Percentiles rank a stretch among this genome's conserved stretches.
phyloP scores from a whole-genome alignment of 1,140 invertebrate species.

The Chlorops oryzae region DNA sequence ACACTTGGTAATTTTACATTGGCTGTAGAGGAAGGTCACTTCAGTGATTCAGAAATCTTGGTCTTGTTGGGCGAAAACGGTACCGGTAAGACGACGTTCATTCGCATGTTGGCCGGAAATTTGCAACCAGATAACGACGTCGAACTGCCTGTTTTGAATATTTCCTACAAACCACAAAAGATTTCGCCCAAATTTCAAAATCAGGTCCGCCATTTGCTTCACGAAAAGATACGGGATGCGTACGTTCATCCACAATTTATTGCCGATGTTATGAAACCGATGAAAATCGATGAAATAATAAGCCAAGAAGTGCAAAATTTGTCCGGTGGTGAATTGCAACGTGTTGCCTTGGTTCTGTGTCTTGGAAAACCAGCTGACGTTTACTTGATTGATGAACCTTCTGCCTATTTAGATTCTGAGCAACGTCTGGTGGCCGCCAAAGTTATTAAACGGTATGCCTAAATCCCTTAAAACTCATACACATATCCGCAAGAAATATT shows the following conservation, averaged over 20 bases:
- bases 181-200: constrained; percentile 97
- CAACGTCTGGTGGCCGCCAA: constrained; percentile 99
- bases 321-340: constrained; percentile 98
- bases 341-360: constrained; percentile 92
- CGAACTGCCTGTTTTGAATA: constrained; percentile 86
- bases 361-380: constrained; percentile 98
- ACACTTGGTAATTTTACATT: constrained; percentile 81
- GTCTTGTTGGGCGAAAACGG: constrained; percentile 98
- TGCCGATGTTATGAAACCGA: constrained; percentile 98
- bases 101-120: constrained; percentile 95
- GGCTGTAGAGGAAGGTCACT: constrained; percentile 81
- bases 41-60: constrained; percentile 99
- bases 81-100: constrained; percentile 99
- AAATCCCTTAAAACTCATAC: background rate
- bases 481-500: background rate
- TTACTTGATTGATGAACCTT: constrained; percentile 98
- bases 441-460: constrained; percentile 86
- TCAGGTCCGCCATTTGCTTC: constrained; percentile 82
- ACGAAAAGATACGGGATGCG: constrained; percentile 95
- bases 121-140: constrained; percentile 78
- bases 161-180: constrained; percentile 99
- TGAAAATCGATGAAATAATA: constrained; percentile 96
- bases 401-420: constrained; percentile 98
- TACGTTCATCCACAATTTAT: constrained; percentile 96
- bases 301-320: constrained; percentile 99